Evolutionary conservation across 2,888 invertebrate genomes (phyloP).

Genomic region (Tenthredo distinguenda): DNA sequence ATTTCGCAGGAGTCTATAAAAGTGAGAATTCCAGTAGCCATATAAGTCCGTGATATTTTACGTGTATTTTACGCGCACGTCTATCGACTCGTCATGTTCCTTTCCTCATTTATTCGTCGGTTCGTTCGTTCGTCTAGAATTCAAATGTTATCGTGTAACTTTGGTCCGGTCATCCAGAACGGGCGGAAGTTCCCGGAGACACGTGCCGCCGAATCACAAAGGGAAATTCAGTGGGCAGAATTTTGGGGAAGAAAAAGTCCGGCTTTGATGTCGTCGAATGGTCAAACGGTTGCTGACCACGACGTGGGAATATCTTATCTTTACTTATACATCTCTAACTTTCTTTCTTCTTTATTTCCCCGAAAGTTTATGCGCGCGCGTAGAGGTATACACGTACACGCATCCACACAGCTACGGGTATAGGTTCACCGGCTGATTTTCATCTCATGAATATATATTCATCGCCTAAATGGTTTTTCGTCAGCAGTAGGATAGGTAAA

Average conservation of each 20-base stretch:
- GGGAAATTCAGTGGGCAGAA: constrained; percentile 26
- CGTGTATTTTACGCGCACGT: not conserved
- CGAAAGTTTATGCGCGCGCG: not conserved
- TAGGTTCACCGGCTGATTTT: constrained; percentile 33
- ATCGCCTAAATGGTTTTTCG: constrained; percentile 16
- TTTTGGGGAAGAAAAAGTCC: not conserved
- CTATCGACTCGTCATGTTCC: not conserved
- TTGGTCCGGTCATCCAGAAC: not conserved
- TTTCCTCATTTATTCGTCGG: not conserved
- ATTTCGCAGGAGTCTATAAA: not conserved
- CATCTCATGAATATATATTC: constrained; percentile 41
- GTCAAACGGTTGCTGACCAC: constrained; percentile 48
- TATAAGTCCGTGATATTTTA: constrained; percentile 6
- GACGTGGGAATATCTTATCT: constrained; percentile 38
- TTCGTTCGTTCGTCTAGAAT: not conserved
- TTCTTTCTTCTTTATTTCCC: constrained; percentile 27
- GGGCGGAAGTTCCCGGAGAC: not conserved
- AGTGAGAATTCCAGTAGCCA: not conserved
- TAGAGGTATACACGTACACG: not conserved
- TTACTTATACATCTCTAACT: constrained; percentile 34
- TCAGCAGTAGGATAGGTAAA: constrained; percentile 7
- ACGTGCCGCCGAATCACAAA: constrained; percentile 20
- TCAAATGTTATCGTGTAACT: constrained; percentile 13
- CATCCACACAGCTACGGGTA: not conserved
- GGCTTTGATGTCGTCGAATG: constrained; percentile 35